Evolutionary conservation across 2,113 vertebrate species (phyloP).

Genomic region (Pygoscelis adeliae): DNA sequence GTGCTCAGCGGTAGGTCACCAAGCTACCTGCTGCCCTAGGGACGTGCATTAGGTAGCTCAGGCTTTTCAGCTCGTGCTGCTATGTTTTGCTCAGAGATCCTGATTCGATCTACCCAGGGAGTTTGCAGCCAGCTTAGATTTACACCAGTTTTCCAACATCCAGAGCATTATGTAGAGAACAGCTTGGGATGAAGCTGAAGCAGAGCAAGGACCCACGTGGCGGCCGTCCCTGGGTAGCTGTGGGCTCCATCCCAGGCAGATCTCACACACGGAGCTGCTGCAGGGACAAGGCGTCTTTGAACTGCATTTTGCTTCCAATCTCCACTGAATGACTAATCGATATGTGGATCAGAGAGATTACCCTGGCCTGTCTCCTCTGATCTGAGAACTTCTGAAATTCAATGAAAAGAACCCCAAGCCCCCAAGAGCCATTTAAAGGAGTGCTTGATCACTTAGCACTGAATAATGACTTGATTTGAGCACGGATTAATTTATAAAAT

Average conservation of each 20-base stretch:
- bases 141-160: background rate
- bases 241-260: background rate
- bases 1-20: background rate
- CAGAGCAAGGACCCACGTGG: rapidly evolving
- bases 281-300: background rate
- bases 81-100: background rate
- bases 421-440: background rate
- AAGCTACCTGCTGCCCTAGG: background rate
- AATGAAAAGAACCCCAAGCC: background rate
- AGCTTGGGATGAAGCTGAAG: background rate
- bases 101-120: rapidly evolving
- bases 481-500: background rate
- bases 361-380: background rate
- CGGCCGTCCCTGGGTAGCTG: background rate
- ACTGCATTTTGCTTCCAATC: background rate
- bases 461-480: background rate
- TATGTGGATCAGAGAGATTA: background rate
- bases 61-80: background rate
- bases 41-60: background rate
- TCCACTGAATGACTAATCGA: background rate
- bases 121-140: background rate
- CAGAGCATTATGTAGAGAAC: background rate
- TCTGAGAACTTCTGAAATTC: background rate
- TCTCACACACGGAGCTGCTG: background rate
- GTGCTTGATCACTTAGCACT: background rate